phyloP scores from a whole-genome alignment of 2,888 invertebrate genomes.

The Pristionchus exspectatus region DNA sequence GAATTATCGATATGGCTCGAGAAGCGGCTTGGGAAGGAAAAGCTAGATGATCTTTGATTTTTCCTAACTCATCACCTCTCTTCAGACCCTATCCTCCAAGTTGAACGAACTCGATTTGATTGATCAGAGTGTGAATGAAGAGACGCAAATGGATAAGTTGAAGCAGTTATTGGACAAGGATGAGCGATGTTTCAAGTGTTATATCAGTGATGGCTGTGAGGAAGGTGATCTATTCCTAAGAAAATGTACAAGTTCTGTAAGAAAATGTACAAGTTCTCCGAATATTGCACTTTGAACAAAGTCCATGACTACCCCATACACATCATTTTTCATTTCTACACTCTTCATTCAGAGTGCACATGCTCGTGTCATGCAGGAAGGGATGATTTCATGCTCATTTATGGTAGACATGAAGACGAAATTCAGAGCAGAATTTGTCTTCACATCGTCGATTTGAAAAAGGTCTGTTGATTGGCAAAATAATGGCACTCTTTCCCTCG shows the following conservation, averaged over 20 bases:
- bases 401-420: neutral
- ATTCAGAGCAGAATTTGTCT: conserved; percentile 32
- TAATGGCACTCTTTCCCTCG: neutral
- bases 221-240: neutral
- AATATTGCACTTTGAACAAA: too few species aligned
- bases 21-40: conserved; percentile 30
- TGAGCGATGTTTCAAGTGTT: conserved; percentile 21
- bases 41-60: neutral
- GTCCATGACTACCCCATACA: too few species aligned
- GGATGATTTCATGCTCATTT: conserved; percentile 40
- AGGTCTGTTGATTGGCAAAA: neutral
- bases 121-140: conserved; percentile 10
- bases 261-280: too few species aligned
- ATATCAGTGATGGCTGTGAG: neutral
- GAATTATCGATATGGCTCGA: conserved; percentile 36
- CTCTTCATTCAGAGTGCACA: neutral
- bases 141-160: conserved; percentile 41
- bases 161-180: conserved; percentile 39
- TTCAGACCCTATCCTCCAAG: neutral
- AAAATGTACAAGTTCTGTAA: too few species aligned
- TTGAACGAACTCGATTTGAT: conserved; percentile 27
- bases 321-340: too few species aligned
- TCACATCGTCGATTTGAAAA: conserved; percentile 21
- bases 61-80: neutral
- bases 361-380: conserved; percentile 17